A percentile compares a stretch with the other conserved stretches of the same genome.
Evolutionary conservation across 2,797 vertebrate species (phyloP).

Genomic region (Chaetodon trifasciatus): DNA sequence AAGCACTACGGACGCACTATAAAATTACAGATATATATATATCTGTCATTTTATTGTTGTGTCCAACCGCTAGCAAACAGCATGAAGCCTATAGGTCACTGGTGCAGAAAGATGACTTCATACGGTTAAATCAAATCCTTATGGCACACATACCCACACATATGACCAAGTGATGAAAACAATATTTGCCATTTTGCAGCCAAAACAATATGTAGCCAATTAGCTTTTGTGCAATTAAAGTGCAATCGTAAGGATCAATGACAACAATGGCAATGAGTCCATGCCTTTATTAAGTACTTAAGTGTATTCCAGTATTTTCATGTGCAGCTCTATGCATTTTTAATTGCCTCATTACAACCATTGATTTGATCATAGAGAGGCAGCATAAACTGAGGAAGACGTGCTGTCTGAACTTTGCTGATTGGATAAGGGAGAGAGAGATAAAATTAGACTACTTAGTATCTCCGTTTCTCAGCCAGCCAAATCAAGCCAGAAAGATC

Average conservation of each 20-base stretch:
- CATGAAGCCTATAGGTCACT: slow-evolving; percentile 42
- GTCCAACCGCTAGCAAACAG: slow-evolving; percentile 46
- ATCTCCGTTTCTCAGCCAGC: slow-evolving; percentile 46
- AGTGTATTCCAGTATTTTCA: slow-evolving; percentile 75
- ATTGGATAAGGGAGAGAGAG: slow-evolving; percentile 43
- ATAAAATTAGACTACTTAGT: slow-evolving; percentile 48
- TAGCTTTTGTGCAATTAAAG: slow-evolving; percentile 65
- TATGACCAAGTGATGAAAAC: slow-evolving; percentile 52
- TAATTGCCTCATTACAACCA: slow-evolving; percentile 77
- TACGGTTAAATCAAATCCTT: slow-evolving; percentile 41
- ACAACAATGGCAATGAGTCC: slow-evolving; percentile 69
- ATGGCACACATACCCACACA: slow-evolving; percentile 30
- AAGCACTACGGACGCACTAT: too few species aligned
- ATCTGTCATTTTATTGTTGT: slow-evolving; percentile 54
- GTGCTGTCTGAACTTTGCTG: slow-evolving; percentile 51
- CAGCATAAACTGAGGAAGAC: slow-evolving; percentile 58
- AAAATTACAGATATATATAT: too few species aligned
- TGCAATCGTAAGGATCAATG: slow-evolving; percentile 68
- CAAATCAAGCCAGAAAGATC: slow-evolving; percentile 59
- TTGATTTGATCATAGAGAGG: slow-evolving; percentile 69
- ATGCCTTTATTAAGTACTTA: slow-evolving; percentile 65
- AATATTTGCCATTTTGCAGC: slow-evolving; percentile 51
- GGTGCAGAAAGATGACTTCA: slow-evolving; percentile 54
- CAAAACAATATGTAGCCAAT: slow-evolving; percentile 61
- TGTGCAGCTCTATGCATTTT: slow-evolving; percentile 72